A percentile compares a stretch with the other conserved stretches of the same genome.
These are phyloP conservation scores for Pseudochirops corinnae DNA, from an alignment of 2,797 vertebrate species.

Conservation along the genomic window DNA sequence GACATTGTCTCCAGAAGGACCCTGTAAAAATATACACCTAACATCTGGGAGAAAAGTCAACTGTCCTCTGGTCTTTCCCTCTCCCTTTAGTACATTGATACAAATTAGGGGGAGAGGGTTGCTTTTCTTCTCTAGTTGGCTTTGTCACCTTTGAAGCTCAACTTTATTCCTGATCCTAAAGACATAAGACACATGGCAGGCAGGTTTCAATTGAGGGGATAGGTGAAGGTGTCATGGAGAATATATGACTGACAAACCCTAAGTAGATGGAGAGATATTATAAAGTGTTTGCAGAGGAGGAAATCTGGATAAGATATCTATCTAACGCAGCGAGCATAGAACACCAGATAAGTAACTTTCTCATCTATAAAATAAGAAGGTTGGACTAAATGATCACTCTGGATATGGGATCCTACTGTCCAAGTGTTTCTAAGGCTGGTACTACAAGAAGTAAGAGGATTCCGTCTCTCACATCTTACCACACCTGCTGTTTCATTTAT, in stretches of 20 bases:
- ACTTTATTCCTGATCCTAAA: not conserved
- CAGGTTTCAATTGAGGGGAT: not conserved
- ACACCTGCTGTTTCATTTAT: not conserved
- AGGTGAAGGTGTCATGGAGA: not conserved
- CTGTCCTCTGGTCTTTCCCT: not conserved
- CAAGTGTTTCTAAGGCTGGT: not conserved
- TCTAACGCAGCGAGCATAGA: not conserved
- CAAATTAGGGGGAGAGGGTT: not conserved
- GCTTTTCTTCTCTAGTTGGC: not conserved
- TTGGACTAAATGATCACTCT: not conserved
- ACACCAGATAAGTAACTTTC: not conserved
- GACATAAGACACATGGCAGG: not conserved
- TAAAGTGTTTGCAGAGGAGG: not conserved
- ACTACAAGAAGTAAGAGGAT: not conserved
- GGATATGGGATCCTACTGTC: not conserved
- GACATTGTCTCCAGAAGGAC: not conserved
- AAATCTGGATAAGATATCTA: not conserved
- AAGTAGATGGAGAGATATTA: not conserved
- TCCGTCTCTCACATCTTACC: not conserved
- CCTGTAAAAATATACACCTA: not conserved
- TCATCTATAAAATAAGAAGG: not conserved
- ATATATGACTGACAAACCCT: not conserved
- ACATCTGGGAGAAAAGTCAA: constrained; percentile 17
- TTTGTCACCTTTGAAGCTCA: not conserved
- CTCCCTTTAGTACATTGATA: not conserved